Percentiles rank a stretch among this genome's conserved stretches.
phyloP scores from a whole-genome alignment of 1,140 invertebrate genomes.

The Schlechtendalia chinensis region DNA sequence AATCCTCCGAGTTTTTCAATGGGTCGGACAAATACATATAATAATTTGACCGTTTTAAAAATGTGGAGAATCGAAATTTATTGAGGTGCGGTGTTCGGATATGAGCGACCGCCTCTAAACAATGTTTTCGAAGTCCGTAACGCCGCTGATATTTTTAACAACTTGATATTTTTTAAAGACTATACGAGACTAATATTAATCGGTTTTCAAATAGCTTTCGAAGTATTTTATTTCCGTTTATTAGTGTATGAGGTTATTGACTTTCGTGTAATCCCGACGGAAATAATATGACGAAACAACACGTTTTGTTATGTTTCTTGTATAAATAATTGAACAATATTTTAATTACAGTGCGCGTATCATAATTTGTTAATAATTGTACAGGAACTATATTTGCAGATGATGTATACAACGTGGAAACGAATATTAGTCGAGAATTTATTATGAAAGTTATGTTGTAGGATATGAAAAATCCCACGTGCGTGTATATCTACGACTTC shows the following conservation, averaged over 20 bases:
- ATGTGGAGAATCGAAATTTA: too few relatives aligned
- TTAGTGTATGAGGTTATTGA: not conserved
- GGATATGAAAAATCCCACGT: conserved; percentile 34
- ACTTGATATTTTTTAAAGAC: too few relatives aligned
- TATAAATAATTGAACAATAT: conserved; percentile 7
- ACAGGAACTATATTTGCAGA: not conserved
- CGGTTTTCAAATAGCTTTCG: too few relatives aligned
- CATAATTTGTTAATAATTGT: not conserved
- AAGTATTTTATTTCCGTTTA: too few relatives aligned
- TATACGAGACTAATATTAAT: too few relatives aligned
- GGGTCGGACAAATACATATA: too few relatives aligned
- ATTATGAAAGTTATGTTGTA: conserved; percentile 14
- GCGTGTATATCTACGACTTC: not conserved
- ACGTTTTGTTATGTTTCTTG: not conserved
- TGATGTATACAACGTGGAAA: not conserved
- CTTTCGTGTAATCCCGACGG: not conserved
- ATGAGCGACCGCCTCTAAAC: too few relatives aligned
- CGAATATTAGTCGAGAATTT: not conserved
- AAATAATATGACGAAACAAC: not conserved
- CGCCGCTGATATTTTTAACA: too few relatives aligned
- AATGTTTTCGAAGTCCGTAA: too few relatives aligned
- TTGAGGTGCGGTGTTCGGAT: too few relatives aligned
- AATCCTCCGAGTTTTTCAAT: too few relatives aligned
- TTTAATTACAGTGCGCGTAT: not conserved
- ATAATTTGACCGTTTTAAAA: too few relatives aligned